Percentiles rank a stretch among this genome's conserved stretches.
Conservation (phyloP, 2,797 vertebrate genomes). For the Channa striata region DNA sequence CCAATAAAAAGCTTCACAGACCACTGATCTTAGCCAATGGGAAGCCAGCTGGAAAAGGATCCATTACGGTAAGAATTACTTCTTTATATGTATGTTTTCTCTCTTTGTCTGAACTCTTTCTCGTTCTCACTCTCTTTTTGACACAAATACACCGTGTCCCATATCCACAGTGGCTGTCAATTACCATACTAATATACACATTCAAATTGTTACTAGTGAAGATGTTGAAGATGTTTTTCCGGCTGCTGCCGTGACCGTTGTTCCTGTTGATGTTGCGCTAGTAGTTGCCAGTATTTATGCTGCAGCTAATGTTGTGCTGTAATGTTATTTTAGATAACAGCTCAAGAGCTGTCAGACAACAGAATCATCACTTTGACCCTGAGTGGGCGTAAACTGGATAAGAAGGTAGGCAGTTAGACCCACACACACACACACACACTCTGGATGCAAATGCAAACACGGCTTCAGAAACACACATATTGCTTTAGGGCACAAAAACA, state of each 20-base stretch:
- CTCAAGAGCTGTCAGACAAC: constrained; percentile 98
- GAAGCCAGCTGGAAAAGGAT: constrained; percentile 96
- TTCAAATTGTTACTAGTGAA: constrained; percentile 1
- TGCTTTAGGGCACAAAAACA: constrained; percentile 22
- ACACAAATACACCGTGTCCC: background rate
- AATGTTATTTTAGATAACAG: constrained; percentile 88
- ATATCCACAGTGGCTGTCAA: background rate
- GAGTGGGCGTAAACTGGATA: constrained; percentile 96
- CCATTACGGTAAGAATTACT: constrained; percentile 88
- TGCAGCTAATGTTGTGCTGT: constrained; percentile 44
- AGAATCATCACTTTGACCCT: constrained; percentile 95
- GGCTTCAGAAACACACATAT: constrained; percentile 13
- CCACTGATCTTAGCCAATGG: constrained; percentile 92
- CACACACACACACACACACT: constrained; percentile 17
- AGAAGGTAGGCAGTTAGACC: constrained; percentile 88
- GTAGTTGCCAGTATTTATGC: constrained; percentile 26
- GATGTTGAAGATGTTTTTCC: background rate
- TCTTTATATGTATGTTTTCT: background rate
- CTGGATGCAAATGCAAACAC: constrained; percentile 88
- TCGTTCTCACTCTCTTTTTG: background rate
- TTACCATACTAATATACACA: constrained; percentile 5
- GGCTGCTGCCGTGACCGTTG: constrained; percentile 5
- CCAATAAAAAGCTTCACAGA: constrained; percentile 96
- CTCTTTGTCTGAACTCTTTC: constrained; percentile 5
- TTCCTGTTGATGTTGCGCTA: constrained; percentile 14